Percentiles rank a stretch among this genome's conserved stretches.
Conservation (phyloP, 2,888 invertebrate species). For the Podabrus alpinus region DNA sequence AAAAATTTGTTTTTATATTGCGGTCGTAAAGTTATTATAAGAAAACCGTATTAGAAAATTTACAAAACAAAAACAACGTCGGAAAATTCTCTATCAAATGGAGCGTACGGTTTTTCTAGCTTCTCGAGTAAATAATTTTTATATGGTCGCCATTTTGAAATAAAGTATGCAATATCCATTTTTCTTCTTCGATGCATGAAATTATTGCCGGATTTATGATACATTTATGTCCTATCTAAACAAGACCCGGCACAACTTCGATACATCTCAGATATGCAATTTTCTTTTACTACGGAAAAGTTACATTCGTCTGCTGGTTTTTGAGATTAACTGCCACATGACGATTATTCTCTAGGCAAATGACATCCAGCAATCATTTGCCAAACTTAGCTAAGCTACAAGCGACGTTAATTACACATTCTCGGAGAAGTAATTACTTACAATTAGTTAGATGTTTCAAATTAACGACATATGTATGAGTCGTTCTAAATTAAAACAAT, state of each 20-base stretch:
- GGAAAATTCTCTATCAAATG: neutral
- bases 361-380: neutral
- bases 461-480: neutral
- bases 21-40: neutral
- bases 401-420: neutral
- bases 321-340: neutral
- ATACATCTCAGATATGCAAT: constrained; percentile 1
- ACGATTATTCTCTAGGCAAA: neutral
- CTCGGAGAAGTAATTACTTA: neutral
- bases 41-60: neutral
- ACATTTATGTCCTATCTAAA: constrained; percentile 22
- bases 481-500: neutral
- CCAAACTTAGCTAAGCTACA: neutral
- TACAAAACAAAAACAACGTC: neutral
- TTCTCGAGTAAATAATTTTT: neutral
- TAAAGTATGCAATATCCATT: constrained; percentile 1
- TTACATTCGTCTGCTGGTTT: neutral
- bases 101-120: neutral
- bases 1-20: neutral
- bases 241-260: constrained; percentile 17
- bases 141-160: neutral
- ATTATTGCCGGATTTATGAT: constrained; percentile 26
- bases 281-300: neutral
- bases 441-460: neutral
- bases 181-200: constrained; percentile 18